phyloP scores from a whole-genome alignment of 2,113 vertebrate species.

The Panurus biarmicus region DNA sequence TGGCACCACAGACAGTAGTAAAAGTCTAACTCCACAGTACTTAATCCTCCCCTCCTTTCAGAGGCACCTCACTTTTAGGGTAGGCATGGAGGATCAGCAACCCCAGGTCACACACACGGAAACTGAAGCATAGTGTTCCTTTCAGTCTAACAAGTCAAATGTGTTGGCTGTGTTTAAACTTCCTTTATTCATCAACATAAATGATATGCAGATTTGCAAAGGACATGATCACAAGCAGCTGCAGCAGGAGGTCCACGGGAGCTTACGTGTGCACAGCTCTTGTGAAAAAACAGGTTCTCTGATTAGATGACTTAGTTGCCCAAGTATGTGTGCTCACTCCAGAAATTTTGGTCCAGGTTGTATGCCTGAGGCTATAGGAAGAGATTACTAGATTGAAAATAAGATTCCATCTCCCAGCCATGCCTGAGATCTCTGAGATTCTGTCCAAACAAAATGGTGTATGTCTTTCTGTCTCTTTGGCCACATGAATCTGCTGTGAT shows the following conservation, averaged over 20 bases:
- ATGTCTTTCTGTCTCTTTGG: neutral
- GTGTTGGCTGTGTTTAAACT: neutral
- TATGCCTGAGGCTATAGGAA: neutral
- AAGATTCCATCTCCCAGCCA: neutral
- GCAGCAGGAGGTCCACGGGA: neutral
- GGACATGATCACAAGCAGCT: neutral
- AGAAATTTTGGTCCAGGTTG: neutral
- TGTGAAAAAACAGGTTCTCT: neutral
- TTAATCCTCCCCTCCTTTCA: neutral
- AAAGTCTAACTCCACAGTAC: neutral
- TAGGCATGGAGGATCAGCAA: neutral
- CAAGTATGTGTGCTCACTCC: neutral
- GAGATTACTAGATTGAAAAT: neutral
- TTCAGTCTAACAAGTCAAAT: neutral
- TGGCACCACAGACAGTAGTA: neutral
- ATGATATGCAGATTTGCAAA: neutral
- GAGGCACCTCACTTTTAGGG: neutral
- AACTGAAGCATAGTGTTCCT: neutral
- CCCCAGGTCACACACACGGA: neutral
- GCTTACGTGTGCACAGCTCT: accelerated
- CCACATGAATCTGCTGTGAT: neutral
- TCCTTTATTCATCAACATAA: neutral
- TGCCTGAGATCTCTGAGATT: neutral
- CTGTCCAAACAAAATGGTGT: neutral
- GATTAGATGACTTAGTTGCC: neutral